Percentiles rank a stretch among this genome's conserved stretches.
phyloP scores from a whole-genome alignment of 1,140 invertebrate species.

The Caenorhabditis remanei region DNA sequence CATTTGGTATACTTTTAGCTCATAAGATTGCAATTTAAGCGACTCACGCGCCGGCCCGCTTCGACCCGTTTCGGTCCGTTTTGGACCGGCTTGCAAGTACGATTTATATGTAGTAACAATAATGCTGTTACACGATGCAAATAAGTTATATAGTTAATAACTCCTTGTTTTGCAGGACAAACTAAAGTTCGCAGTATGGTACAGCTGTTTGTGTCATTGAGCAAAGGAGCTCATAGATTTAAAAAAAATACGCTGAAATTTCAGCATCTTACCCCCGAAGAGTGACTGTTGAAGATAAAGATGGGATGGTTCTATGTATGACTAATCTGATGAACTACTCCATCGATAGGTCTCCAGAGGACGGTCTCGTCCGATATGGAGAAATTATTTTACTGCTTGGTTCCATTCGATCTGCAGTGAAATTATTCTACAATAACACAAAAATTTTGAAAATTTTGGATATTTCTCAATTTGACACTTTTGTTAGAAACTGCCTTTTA shows the following conservation, averaged over 20 bases:
- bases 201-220: too few relatives aligned
- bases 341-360: neutral
- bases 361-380: slow-evolving; percentile 22
- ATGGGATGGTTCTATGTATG: neutral
- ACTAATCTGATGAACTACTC: neutral
- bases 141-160: too few relatives aligned
- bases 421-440: slow-evolving; percentile 26
- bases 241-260: neutral
- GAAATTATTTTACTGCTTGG: slow-evolving; percentile 25
- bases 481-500: slow-evolving; percentile 15
- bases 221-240: too few relatives aligned
- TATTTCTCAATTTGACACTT: slow-evolving; percentile 4
- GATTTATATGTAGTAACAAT: too few relatives aligned
- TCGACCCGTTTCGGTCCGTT: too few relatives aligned
- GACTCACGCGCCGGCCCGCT: too few relatives aligned
- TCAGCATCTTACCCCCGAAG: neutral
- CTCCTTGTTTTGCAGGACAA: too few relatives aligned
- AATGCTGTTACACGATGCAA: too few relatives aligned
- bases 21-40: too few relatives aligned
- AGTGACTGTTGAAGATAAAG: neutral
- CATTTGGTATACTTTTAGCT: too few relatives aligned
- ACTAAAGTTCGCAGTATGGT: too few relatives aligned
- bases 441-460: neutral
- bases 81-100: too few relatives aligned
- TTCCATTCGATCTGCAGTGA: slow-evolving; percentile 15